phyloP scores from a whole-genome alignment of 2,113 vertebrate species.

The Ptychochromis oligacanthus region DNA sequence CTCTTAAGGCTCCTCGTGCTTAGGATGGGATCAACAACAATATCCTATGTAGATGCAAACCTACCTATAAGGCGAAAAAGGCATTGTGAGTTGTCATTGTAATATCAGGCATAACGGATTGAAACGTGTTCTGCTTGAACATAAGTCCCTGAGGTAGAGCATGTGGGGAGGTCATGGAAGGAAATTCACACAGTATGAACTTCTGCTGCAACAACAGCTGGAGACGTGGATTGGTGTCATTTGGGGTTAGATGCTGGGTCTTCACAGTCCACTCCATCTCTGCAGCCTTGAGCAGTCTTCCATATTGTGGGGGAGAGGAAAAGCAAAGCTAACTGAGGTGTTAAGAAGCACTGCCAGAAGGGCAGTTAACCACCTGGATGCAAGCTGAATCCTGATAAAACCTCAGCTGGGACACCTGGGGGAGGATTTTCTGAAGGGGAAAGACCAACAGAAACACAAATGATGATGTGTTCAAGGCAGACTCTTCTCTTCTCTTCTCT shows the following conservation, averaged over 20 bases:
- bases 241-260: background rate
- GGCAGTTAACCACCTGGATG: constrained; percentile 22
- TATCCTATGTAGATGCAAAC: background rate
- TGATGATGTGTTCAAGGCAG: background rate
- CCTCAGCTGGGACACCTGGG: background rate
- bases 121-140: background rate
- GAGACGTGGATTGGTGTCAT: background rate
- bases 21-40: background rate
- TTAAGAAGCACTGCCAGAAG: constrained; percentile 18
- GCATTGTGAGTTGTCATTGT: background rate
- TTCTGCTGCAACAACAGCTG: constrained; percentile 21
- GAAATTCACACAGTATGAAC: constrained; percentile 19
- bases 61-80: background rate
- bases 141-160: constrained; percentile 15
- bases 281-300: constrained; percentile 9
- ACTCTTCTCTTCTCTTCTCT: background rate
- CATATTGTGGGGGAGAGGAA: background rate
- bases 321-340: constrained; percentile 23
- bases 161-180: background rate
- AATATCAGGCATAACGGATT: background rate
- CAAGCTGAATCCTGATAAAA: constrained; percentile 18
- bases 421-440: background rate
- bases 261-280: constrained; percentile 15
- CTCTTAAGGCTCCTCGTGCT: background rate
- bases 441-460: background rate